Evolutionary conservation across 2,797 vertebrate species (phyloP).

Genomic region (Macrochelys suwanniensis): DNA sequence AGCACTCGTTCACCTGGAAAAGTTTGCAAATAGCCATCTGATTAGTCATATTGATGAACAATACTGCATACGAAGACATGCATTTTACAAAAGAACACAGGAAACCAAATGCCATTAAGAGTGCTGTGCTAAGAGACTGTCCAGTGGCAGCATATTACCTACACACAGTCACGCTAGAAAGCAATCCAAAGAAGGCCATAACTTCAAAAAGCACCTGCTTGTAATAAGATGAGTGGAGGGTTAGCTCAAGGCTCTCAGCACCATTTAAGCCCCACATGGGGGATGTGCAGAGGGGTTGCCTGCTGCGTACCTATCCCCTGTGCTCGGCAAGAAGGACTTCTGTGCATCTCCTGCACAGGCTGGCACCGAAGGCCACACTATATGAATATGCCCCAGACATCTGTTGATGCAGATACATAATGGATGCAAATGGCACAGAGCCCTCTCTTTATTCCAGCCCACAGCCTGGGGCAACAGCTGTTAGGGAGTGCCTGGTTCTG

Average conservation of each 20-base stretch:
- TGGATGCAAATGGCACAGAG: background rate
- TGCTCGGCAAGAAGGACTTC: background rate
- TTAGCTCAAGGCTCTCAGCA: background rate
- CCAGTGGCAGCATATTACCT: accelerated
- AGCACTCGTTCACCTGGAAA: conserved; percentile 96
- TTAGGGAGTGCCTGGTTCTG: accelerated
- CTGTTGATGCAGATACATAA: background rate
- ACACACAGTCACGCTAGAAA: background rate
- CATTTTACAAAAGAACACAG: background rate
- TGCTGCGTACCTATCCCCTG: accelerated
- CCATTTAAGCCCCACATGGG: accelerated
- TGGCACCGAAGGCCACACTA: background rate
- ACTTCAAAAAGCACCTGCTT: background rate
- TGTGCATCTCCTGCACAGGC: background rate
- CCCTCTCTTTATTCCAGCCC: accelerated
- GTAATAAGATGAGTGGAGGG: accelerated
- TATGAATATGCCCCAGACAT: accelerated
- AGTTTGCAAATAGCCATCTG: conserved; percentile 21
- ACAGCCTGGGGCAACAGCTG: accelerated
- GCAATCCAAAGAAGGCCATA: background rate
- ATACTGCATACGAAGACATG: background rate
- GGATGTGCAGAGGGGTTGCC: background rate
- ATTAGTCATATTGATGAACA: background rate
- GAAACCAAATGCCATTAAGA: background rate
- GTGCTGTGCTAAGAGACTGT: background rate